Base-by-base conservation (phyloP, 23 tunicate species). In the Halocynthia aurantium region DNA sequence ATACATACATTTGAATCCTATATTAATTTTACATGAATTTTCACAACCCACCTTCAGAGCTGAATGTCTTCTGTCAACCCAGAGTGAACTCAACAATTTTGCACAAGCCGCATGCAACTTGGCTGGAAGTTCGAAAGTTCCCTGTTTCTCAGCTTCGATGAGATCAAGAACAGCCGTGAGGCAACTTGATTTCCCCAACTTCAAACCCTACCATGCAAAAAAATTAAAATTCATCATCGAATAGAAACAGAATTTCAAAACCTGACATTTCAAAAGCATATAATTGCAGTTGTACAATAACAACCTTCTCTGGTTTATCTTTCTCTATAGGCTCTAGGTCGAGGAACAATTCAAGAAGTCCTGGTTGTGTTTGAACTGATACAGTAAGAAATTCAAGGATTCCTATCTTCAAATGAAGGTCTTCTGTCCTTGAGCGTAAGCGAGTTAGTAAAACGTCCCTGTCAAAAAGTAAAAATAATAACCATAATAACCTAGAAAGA, bases 351-450 rank as follows among this genome's bases (percentile, higher is more conserved):
- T 92, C 98, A 7, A 92, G 61, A 76, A 92, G 60, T 0, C 89
- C 98, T 7, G 98, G 98, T 62, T 92, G 98, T 22, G 92, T 86
- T 76, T 92, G 98, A 54, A 86, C 98, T 17, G 88, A 87, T 72
- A 86, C 88, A 50, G 77, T 85, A n/a, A 86, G 56, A 7, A 92
- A 77, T 55, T 92, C 92, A 11, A 92, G 79, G 40, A 92, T 92
- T 2, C 82, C 92, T 31, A 83, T 80, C 58, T 92, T 92, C 62
- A 92, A 53, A 1, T 76, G 22, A 69, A 53, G 54, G 70, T 86
- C 92, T 50, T 82, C 88, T 19, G 84, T 56, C 5, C 84, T 79
- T 10, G 85, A 72, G 19, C 69, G 77, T 0, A 92, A 60, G 9
- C 98, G 81, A 9, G 55, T 61, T 58, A 72, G 61, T 8, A 81